Conservation (phyloP, 2,888 invertebrate genomes). For the Nomada fabriciana region DNA sequence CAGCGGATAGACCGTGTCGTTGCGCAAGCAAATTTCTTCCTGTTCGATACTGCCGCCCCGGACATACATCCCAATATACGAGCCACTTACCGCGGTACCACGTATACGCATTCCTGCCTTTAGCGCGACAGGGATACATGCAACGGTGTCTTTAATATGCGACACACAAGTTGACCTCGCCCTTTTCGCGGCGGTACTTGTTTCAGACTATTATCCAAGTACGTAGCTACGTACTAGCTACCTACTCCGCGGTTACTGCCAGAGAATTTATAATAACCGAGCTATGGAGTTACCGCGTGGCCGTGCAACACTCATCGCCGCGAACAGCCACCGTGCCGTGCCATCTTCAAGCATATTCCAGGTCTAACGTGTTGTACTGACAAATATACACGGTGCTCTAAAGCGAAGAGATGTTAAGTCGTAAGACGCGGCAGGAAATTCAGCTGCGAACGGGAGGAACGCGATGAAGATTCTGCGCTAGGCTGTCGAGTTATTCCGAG, state of each 20-base stretch:
- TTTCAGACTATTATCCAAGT: constrained; percentile 77
- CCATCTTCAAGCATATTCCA: constrained; percentile 7
- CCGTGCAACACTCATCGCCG: constrained; percentile 59
- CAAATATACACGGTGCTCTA: constrained; percentile 1
- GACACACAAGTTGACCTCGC: constrained; percentile 78
- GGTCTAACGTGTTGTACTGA: constrained; percentile 8
- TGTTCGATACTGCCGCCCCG: constrained; percentile 32
- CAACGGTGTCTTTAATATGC: constrained; percentile 77
- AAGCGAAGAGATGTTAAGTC: neutral
- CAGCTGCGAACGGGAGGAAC: no score
- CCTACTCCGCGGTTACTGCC: constrained; percentile 75
- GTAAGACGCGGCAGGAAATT: no score
- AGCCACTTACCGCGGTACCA: constrained; percentile 63
- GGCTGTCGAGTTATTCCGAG: no score
- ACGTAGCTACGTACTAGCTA: constrained; percentile 70
- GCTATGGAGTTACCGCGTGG: constrained; percentile 63
- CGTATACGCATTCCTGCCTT: constrained; percentile 66
- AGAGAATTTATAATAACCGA: constrained; percentile 81
- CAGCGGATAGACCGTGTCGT: constrained; percentile 48
- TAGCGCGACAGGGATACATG: constrained; percentile 52
- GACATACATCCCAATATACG: constrained; percentile 66
- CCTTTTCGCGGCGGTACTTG: constrained; percentile 77
- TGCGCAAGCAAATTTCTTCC: constrained; percentile 57
- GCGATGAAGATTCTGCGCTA: no score
- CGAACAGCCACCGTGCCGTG: constrained; percentile 48